Evolutionary conservation across 2,888 invertebrate species (phyloP).

Genomic region (Ceraclea dissimilis): DNA sequence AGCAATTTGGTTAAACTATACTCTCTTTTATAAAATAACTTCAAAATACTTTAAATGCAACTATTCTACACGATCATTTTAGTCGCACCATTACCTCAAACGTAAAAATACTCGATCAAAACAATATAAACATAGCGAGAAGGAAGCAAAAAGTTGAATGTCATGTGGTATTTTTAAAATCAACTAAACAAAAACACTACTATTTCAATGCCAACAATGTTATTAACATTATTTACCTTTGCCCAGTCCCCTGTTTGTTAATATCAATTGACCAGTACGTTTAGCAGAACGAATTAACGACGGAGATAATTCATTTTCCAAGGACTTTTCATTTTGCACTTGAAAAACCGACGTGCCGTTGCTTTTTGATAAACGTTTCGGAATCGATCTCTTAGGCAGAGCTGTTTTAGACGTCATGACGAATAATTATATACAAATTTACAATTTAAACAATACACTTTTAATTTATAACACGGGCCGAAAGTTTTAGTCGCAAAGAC

Average conservation of each 20-base stretch:
- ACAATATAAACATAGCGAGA: too few relatives aligned
- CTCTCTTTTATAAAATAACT: too few relatives aligned
- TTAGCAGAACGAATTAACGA: constrained; percentile 72
- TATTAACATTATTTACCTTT: too few relatives aligned
- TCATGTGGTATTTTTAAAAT: too few relatives aligned
- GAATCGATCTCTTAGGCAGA: constrained; percentile 3
- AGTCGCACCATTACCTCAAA: too few relatives aligned
- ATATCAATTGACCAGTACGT: constrained; percentile 71
- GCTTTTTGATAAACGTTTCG: constrained; percentile 8
- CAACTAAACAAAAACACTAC: too few relatives aligned
- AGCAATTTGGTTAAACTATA: too few relatives aligned
- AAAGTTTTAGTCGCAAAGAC: constrained; percentile 4
- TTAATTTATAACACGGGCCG: constrained; percentile 6
- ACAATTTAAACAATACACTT: constrained; percentile 2
- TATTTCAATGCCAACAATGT: too few relatives aligned
- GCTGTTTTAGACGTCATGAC: constrained; percentile 14
- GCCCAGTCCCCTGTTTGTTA: constrained; percentile 65
- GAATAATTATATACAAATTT: constrained; percentile 2
- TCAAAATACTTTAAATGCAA: too few relatives aligned
- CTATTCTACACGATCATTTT: too few relatives aligned
- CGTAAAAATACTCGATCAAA: too few relatives aligned
- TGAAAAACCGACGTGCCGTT: constrained; percentile 51
- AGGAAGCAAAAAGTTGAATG: too few relatives aligned
- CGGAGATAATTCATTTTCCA: constrained; percentile 59
- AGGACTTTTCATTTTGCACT: constrained; percentile 62